A percentile compares a stretch with the other conserved stretches of the same genome.
phyloP scores from a whole-genome alignment of 2,797 vertebrate species.

The Phalloptychus januarius region DNA sequence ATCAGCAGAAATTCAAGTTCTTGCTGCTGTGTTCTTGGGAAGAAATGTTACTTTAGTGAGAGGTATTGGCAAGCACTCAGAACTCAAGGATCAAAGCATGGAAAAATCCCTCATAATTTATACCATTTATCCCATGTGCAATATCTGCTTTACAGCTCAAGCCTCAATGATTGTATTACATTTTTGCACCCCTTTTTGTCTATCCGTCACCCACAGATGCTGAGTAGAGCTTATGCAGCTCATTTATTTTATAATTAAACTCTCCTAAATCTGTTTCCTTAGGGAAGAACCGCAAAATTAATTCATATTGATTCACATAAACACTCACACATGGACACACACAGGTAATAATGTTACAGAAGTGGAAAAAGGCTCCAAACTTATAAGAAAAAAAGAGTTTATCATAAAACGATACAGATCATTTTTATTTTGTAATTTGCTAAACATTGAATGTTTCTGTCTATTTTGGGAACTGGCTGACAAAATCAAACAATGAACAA shows the following conservation, averaged over 20 bases:
- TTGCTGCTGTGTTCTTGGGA: background rate
- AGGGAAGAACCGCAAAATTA: conserved; percentile 39
- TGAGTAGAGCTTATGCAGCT: conserved; percentile 28
- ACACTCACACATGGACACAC: background rate
- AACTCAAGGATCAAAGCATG: background rate
- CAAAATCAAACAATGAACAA: background rate
- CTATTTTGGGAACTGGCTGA: background rate
- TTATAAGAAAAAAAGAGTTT: background rate
- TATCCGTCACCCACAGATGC: conserved; percentile 2
- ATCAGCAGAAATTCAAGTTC: background rate
- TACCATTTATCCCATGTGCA: background rate
- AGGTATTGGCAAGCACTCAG: background rate
- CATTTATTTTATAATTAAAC: conserved; percentile 46
- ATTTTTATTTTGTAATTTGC: background rate
- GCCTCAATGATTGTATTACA: background rate
- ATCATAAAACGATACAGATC: background rate
- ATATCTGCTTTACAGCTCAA: background rate
- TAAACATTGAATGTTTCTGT: background rate
- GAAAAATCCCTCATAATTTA: background rate
- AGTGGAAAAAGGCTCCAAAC: background rate
- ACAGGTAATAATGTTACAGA: background rate
- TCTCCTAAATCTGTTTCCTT: conserved; percentile 43
- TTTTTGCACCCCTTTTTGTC: conserved; percentile 15
- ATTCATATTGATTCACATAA: conserved; percentile 46
- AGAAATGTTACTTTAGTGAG: background rate